Conservation (phyloP, 2,113 vertebrate species). For the pig (Sus scrofa) region DNA sequence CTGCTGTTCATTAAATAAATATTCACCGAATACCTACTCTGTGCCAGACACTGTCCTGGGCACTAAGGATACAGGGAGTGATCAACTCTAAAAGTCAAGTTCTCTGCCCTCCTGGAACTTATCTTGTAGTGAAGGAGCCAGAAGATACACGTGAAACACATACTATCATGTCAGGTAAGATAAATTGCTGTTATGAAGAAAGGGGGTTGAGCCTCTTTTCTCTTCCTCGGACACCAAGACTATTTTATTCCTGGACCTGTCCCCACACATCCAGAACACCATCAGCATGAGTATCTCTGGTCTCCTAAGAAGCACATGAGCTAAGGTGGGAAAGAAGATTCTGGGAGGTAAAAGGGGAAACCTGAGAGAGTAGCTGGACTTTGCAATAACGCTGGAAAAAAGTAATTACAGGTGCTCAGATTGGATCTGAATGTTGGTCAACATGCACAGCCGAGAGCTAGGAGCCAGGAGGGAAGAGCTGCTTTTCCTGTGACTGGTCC, state of each 20-base stretch:
- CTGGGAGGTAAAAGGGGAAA: slow-evolving; percentile 33
- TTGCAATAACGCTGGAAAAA: slow-evolving; percentile 49
- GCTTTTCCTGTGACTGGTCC: slow-evolving; percentile 62
- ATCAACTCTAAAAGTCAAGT: not conserved
- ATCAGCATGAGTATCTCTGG: not conserved
- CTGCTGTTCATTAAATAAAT: not conserved
- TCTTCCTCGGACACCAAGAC: not conserved
- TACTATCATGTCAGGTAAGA: not conserved
- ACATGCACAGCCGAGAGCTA: slow-evolving; percentile 21
- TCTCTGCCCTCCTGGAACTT: not conserved
- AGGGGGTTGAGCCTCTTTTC: not conserved
- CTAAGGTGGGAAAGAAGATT: slow-evolving; percentile 33
- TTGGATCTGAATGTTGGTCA: slow-evolving; percentile 72
- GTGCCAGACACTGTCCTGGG: not conserved
- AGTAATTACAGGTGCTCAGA: not conserved
- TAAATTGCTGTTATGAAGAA: not conserved
- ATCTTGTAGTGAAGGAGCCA: not conserved
- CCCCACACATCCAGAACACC: not conserved
- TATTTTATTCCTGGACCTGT: not conserved
- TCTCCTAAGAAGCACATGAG: not conserved
- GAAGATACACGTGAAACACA: not conserved
- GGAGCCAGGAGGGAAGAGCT: slow-evolving; percentile 68
- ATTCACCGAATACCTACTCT: not conserved
- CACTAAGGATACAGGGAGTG: not conserved
- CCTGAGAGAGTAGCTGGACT: not conserved